Evolutionary conservation across 2,888 invertebrate species (phyloP).

Genomic region (Morpho achilles): DNA sequence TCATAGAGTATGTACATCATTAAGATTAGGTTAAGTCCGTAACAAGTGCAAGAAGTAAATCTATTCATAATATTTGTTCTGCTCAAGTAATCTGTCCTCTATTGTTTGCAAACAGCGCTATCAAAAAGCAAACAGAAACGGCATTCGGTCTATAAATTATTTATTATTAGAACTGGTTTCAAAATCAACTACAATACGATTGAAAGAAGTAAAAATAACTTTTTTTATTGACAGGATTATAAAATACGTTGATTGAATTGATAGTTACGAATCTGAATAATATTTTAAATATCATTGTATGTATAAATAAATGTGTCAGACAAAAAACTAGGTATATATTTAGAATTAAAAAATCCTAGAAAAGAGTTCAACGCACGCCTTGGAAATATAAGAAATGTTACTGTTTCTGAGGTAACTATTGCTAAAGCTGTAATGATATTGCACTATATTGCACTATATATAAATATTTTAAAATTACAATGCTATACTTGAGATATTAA

Average conservation of each 20-base stretch:
- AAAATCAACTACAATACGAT: background rate
- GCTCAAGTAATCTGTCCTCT: constrained; percentile 36
- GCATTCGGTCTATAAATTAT: constrained; percentile 5
- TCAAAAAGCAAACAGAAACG: constrained; percentile 34
- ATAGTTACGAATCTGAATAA: background rate
- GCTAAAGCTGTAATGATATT: background rate
- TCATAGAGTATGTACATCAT: constrained; percentile 26
- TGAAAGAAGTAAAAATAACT: no score
- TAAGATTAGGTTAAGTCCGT: constrained; percentile 25
- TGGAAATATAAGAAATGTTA: constrained; percentile 11
- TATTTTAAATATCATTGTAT: background rate
- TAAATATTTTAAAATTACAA: background rate
- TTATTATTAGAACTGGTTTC: background rate
- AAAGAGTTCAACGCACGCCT: constrained; percentile 71
- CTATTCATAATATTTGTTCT: constrained; percentile 41
- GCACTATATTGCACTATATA: no score
- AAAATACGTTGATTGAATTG: no score
- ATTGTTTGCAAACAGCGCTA: constrained; percentile 38
- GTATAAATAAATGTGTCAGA: background rate
- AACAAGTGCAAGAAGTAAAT: constrained; percentile 26
- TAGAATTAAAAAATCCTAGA: constrained; percentile 33
- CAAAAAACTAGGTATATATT: background rate
- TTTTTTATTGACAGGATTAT: no score
- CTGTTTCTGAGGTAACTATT: constrained; percentile 6
- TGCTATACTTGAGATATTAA: constrained; percentile 1